phyloP scores from a whole-genome alignment of 2,113 vertebrate species.

The Pelobates fuscus region DNA sequence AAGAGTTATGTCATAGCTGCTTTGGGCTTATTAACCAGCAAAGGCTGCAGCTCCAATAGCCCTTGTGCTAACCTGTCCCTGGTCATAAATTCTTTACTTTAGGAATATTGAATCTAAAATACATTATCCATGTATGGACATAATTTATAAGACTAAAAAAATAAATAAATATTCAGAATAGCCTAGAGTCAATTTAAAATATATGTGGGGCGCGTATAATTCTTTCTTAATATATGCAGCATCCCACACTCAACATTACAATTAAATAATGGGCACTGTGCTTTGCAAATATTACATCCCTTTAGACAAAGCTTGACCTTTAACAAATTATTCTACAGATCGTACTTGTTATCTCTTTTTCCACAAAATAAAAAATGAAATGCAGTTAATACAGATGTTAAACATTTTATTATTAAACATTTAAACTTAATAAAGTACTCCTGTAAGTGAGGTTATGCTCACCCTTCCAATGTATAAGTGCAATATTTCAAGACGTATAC shows the following conservation, averaged over 20 bases:
- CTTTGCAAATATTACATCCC: slow-evolving; percentile 17
- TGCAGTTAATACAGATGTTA: slow-evolving; percentile 16
- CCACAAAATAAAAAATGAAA: no score
- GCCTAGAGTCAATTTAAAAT: not conserved
- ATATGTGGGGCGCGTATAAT: not conserved
- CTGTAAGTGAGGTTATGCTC: no score
- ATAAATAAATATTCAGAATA: not conserved
- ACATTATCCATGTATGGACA: no score
- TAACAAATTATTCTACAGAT: not conserved
- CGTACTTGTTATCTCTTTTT: not conserved
- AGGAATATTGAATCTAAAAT: no score
- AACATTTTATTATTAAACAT: not conserved
- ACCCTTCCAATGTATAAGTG: no score
- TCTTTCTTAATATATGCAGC: not conserved
- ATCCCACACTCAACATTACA: not conserved
- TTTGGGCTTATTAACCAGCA: no score
- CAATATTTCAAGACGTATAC: no score
- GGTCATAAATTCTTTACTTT: no score
- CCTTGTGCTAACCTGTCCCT: no score
- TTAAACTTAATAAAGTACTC: no score
- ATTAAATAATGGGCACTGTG: not conserved
- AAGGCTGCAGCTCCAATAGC: no score
- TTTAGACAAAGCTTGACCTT: slow-evolving; percentile 7
- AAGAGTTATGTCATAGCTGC: no score
- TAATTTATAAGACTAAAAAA: not conserved